Percentiles rank a stretch among this genome's conserved stretches.
These are phyloP conservation scores for Zelostemma sp. DNA, from an alignment of 1,140 invertebrate species.

Conservation along the genomic window DNA sequence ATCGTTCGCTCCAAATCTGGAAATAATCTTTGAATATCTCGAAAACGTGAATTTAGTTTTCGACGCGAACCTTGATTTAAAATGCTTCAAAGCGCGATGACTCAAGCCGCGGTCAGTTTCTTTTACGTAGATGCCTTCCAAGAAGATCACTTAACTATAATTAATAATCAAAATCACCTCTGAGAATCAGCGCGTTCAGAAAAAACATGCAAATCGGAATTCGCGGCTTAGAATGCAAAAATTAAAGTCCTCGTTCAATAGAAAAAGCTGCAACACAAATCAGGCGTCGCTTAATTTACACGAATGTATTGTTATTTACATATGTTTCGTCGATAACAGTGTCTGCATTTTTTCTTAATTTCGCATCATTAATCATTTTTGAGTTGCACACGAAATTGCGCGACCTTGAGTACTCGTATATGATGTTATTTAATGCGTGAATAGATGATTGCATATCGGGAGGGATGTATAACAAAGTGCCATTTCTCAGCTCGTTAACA, in stretches of 20 bases:
- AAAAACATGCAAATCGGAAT: background rate
- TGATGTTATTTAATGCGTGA: background rate
- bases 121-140: background rate
- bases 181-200: background rate
- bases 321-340: background rate
- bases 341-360: background rate
- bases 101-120: background rate
- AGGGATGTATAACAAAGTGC: too few relatives aligned
- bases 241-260: too few relatives aligned
- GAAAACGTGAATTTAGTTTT: background rate
- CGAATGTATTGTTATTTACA: too few relatives aligned
- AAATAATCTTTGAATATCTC: background rate
- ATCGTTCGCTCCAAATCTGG: too few relatives aligned
- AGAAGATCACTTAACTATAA: background rate
- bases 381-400: background rate
- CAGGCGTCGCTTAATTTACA: too few relatives aligned
- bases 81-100: background rate
- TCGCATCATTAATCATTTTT: background rate
- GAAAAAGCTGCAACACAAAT: background rate
- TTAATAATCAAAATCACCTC: background rate
- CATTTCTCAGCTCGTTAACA: too few relatives aligned
- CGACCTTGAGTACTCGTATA: background rate
- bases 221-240: background rate
- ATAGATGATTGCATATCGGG: background rate
- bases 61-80: background rate